Evolutionary conservation across 1,140 invertebrate species (phyloP), one percentile per base, ranked within the genome.

Genomic region (Drosophila suzukii): DNA sequence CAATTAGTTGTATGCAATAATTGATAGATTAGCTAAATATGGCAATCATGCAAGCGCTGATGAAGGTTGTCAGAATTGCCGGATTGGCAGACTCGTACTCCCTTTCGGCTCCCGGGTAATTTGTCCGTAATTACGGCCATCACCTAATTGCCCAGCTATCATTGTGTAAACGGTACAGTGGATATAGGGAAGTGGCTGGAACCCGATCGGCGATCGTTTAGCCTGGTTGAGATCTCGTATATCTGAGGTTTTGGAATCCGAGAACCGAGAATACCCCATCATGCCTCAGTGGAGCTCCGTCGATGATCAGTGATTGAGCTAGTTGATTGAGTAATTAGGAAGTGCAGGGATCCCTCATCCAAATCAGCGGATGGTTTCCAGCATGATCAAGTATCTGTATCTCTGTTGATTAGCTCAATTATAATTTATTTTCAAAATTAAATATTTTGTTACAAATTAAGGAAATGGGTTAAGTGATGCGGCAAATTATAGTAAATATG

Each of bases 1-100:
- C 73, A 76, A 76, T 76, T 76, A 76, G 61, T 75, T 66, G 73
- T 76, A 41, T 57, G 73, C 27, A 63, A 76, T 76, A 76, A 76
- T 76, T 75, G 54, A 62, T 76, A 66, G 72, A 75, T 75, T 75
- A 75, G 62, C 73, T 75, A 75, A 75, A 66, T 66, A 56, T 50
- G 38, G 46, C 38, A 44, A 75, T 75, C 73, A 76, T 76, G 73
- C 73, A 59, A 75, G 27, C 44, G 51, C 46, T 72, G 54, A 51
- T 59, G 68, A 73, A 73, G 70, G 55, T 27, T 60, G 67, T 73
- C 67, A 70, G 63, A 30, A 27, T 17, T 12, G 49, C 24, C 27
- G 27, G 63, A 66, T 24, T 50, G 63, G 17, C 60, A 39, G 67
- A 70, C 15, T 56, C 60, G 32, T 63, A 70, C 24, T 70, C 41